These are phyloP conservation scores for Euthynnus affinis DNA, from an alignment of 2,797 vertebrate genomes.

Conservation along the genomic window DNA sequence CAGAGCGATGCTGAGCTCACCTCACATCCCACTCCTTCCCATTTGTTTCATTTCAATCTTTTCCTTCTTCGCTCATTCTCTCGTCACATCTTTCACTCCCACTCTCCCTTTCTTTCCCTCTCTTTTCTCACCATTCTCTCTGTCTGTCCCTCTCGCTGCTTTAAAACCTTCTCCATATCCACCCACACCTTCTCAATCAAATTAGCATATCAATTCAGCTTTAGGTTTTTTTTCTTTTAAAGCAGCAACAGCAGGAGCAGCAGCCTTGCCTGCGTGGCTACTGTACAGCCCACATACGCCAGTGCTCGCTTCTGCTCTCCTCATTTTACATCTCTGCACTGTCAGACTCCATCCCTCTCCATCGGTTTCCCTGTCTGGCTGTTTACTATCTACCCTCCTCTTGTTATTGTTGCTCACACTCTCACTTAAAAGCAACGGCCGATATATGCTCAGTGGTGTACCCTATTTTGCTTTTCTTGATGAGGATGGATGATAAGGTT, in stretches of 20 bases:
- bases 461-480: slow-evolving; percentile 38
- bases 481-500: slow-evolving; percentile 36
- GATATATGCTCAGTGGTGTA: slow-evolving; percentile 28
- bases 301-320: slow-evolving; percentile 54
- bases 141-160: slow-evolving; percentile 68
- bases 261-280: slow-evolving; percentile 59
- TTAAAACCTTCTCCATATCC: slow-evolving; percentile 80
- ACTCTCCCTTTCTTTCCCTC: slow-evolving; percentile 55
- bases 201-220: slow-evolving; percentile 85
- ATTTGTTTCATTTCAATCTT: slow-evolving; percentile 67
- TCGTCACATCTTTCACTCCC: slow-evolving; percentile 65
- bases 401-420: slow-evolving; percentile 40
- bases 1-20: slow-evolving; percentile 42
- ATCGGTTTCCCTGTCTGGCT: slow-evolving; percentile 40
- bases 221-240: slow-evolving; percentile 63
- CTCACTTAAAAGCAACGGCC: slow-evolving; percentile 18
- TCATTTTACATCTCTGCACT: slow-evolving; percentile 51
- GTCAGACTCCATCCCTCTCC: slow-evolving; percentile 43
- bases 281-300: slow-evolving; percentile 69
- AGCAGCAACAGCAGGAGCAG: slow-evolving; percentile 59
- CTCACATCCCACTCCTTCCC: slow-evolving; percentile 64
- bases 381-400: slow-evolving; percentile 40
- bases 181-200: slow-evolving; percentile 82
- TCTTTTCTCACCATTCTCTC: slow-evolving; percentile 66
- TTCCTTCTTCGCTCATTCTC: slow-evolving; percentile 36